Evolutionary conservation across 2,888 invertebrate species (phyloP).

Genomic region (Catocala fraxini): DNA sequence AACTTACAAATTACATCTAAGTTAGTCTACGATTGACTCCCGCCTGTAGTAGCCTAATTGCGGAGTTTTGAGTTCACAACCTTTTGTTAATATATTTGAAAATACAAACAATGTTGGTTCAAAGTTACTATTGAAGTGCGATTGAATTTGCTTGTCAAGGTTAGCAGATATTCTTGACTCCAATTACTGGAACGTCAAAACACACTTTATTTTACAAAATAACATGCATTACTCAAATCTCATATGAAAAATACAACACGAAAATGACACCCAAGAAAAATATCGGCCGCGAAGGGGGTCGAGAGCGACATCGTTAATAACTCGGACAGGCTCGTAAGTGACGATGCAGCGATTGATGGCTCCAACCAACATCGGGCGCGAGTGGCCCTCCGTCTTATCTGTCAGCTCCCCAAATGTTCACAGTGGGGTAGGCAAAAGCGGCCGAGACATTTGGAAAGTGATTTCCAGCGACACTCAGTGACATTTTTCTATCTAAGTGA

Average conservation of each 20-base stretch:
- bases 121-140: neutral
- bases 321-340: constrained; percentile 33
- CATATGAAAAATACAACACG: neutral
- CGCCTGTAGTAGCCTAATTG: neutral
- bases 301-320: constrained; percentile 36
- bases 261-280: constrained; percentile 16
- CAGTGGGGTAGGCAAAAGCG: constrained; percentile 3
- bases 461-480: constrained; percentile 32
- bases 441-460: constrained; percentile 24
- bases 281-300: constrained; percentile 18
- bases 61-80: neutral
- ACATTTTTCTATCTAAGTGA: constrained; percentile 18
- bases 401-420: constrained; percentile 11
- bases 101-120: neutral
- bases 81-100: neutral
- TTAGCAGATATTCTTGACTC: neutral
- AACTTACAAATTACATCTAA: too few relatives aligned
- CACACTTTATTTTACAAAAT: neutral
- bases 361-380: constrained; percentile 15
- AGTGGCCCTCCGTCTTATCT: constrained; percentile 39
- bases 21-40: too few relatives aligned
- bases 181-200: too few relatives aligned
- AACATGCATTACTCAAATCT: neutral
- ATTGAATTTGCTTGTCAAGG: constrained; percentile 2
- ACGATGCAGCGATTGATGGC: constrained; percentile 46